phyloP scores from a whole-genome alignment of 2,113 vertebrate genomes.

The Serinus canaria region DNA sequence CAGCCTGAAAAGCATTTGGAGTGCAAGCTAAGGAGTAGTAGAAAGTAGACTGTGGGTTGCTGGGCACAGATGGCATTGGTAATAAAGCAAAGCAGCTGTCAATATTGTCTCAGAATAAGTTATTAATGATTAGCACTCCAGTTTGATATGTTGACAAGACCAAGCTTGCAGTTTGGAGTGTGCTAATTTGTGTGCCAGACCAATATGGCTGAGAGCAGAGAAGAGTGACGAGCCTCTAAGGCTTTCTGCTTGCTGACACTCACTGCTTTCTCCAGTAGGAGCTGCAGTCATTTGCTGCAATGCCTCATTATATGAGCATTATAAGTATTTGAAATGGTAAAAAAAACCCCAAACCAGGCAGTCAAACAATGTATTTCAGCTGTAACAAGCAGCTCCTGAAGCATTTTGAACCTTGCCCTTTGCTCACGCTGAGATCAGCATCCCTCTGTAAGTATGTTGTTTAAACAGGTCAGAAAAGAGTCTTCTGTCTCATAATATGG shows the following conservation, averaged over 20 bases:
- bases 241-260: not conserved
- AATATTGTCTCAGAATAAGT: constrained; percentile 39
- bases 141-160: constrained; percentile 35
- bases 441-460: not conserved
- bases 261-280: not conserved
- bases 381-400: not conserved
- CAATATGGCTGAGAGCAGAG: constrained; percentile 5
- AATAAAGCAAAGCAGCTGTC: constrained; percentile 39
- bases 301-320: not conserved
- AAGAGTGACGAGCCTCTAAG: not conserved
- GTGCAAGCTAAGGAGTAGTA: not conserved
- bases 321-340: not conserved
- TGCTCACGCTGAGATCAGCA: not conserved
- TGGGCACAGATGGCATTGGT: constrained; percentile 26
- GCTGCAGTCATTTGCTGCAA: not conserved
- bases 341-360: not conserved
- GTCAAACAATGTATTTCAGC: not conserved
- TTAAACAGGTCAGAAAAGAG: not conserved
- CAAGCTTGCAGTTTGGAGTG: constrained; percentile 13
- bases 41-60: not conserved
- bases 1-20: not conserved
- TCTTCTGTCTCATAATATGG: not conserved
- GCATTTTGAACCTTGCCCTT: not conserved
- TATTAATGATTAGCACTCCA: constrained; percentile 44
- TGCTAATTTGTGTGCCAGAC: not conserved